A percentile compares a stretch with the other conserved stretches of the same genome.
These are phyloP conservation scores for Anguilla rostrata DNA, from an alignment of 2,113 vertebrate genomes.

Conservation along the genomic window DNA sequence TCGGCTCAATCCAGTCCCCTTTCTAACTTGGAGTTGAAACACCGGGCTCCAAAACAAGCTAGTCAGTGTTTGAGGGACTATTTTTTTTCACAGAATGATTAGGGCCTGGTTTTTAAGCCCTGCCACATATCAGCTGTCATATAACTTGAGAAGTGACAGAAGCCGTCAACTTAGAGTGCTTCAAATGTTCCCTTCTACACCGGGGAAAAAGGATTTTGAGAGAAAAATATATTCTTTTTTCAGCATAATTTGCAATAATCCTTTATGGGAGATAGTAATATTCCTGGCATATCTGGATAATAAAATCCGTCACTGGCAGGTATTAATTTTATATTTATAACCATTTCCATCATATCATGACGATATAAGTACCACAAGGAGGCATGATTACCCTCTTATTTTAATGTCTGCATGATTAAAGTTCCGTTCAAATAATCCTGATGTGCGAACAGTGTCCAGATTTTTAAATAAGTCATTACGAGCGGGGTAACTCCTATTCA, in stretches of 20 bases:
- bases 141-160: slow-evolving; percentile 72
- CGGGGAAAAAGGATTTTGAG: slow-evolving; percentile 48
- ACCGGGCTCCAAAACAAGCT: slow-evolving; percentile 19
- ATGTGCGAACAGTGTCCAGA: slow-evolving; percentile 13
- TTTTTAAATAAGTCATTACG: slow-evolving; percentile 41
- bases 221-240: slow-evolving; percentile 68
- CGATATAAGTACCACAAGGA: slow-evolving; percentile 66
- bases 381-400: slow-evolving; percentile 66
- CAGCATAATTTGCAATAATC: slow-evolving; percentile 73
- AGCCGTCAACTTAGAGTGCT: slow-evolving; percentile 73
- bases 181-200: slow-evolving; percentile 69
- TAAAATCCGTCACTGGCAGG: slow-evolving; percentile 73
- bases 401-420: slow-evolving; percentile 68
- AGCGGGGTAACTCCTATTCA: slow-evolving; percentile 48
- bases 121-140: slow-evolving; percentile 71
- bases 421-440: slow-evolving; percentile 60
- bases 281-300: slow-evolving; percentile 74
- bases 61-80: slow-evolving; percentile 17
- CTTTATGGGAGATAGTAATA: slow-evolving; percentile 73
- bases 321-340: slow-evolving; percentile 76
- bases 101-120: slow-evolving; percentile 59
- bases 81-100: slow-evolving; percentile 11
- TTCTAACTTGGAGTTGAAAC: slow-evolving; percentile 12
- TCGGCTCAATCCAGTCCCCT: neutral
- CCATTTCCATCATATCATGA: slow-evolving; percentile 70